Evolutionary conservation across 1,140 invertebrate species (phyloP).

Genomic region (Augochlora pura): DNA sequence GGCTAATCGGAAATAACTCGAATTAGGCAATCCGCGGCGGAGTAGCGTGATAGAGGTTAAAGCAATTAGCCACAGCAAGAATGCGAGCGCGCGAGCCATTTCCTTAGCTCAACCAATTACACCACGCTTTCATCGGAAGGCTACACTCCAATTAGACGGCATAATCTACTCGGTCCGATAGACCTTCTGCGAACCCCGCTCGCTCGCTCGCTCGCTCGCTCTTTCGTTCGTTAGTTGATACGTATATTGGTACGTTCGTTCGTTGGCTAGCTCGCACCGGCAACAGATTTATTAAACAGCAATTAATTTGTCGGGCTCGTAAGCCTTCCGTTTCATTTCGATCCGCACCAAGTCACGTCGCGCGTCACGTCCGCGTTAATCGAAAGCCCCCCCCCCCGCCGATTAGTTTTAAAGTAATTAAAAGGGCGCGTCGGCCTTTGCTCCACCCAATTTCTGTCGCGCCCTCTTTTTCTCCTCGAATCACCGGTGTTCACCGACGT

Average conservation of each 20-base stretch:
- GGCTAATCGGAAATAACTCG: constrained; percentile 32
- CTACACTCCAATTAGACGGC: constrained; percentile 49
- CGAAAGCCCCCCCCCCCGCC: background rate
- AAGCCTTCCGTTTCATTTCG: background rate
- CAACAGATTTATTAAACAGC: constrained; percentile 35
- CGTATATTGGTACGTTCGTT: background rate
- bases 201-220: no score
- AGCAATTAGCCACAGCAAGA: constrained; percentile 46
- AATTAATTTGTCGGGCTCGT: constrained; percentile 2
- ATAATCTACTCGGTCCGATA: constrained; percentile 31
- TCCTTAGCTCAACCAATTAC: constrained; percentile 50
- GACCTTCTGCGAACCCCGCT: background rate
- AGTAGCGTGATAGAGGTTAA: constrained; percentile 38
- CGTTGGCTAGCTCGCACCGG: no score
- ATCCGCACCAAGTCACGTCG: background rate
- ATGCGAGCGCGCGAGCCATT: constrained; percentile 35
- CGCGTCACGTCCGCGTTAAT: background rate
- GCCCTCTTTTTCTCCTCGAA: background rate
- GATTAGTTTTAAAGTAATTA: background rate
- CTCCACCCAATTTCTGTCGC: constrained; percentile 4
- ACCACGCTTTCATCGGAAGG: constrained; percentile 53
- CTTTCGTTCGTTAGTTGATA: no score
- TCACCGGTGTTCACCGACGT: no score
- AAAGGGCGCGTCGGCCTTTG: background rate
- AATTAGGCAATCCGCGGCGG: constrained; percentile 29